phyloP scores from a whole-genome alignment of 2,797 vertebrate species.

The Prunella strophiata region DNA sequence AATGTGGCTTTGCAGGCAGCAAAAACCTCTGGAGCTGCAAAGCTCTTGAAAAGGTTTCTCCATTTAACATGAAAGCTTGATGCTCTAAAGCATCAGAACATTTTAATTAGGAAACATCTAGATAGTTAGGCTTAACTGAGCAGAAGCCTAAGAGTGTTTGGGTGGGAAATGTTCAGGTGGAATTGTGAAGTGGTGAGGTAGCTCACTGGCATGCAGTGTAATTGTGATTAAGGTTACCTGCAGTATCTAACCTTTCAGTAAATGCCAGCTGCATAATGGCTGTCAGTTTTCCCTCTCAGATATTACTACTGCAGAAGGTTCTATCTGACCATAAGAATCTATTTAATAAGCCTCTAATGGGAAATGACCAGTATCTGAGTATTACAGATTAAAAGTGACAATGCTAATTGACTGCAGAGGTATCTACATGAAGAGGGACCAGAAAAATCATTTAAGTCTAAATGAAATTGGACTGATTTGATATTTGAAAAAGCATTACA shows the following conservation, averaged over 20 bases:
- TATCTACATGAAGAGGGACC: conserved; percentile 90
- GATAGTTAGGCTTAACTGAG: neutral
- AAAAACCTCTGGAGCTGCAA: neutral
- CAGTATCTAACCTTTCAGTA: conserved; percentile 86
- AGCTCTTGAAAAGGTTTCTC: neutral
- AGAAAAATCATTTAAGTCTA: conserved; percentile 93
- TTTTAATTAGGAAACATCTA: conserved; percentile 39
- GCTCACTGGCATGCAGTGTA: conserved; percentile 32
- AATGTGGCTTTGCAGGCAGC: neutral
- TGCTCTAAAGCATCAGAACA: neutral
- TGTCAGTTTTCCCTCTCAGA: conserved; percentile 83
- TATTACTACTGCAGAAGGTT: conserved; percentile 82
- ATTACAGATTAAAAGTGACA: conserved; percentile 94
- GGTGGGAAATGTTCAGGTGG: neutral
- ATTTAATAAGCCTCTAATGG: conserved; percentile 91
- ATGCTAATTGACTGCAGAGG: conserved; percentile 94
- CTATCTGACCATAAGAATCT: conserved; percentile 86
- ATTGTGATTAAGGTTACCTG: conserved; percentile 74
- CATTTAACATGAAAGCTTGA: neutral
- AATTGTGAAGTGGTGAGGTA: conserved; percentile 19
- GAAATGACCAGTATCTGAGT: conserved; percentile 92
- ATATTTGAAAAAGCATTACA: conserved; percentile 80
- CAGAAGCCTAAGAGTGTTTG: neutral
- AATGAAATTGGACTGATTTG: conserved; percentile 96
- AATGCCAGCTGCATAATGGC: conserved; percentile 94